phyloP scores from a whole-genome alignment of 2,888 invertebrate species.

The Entomobrya multifasciata region DNA sequence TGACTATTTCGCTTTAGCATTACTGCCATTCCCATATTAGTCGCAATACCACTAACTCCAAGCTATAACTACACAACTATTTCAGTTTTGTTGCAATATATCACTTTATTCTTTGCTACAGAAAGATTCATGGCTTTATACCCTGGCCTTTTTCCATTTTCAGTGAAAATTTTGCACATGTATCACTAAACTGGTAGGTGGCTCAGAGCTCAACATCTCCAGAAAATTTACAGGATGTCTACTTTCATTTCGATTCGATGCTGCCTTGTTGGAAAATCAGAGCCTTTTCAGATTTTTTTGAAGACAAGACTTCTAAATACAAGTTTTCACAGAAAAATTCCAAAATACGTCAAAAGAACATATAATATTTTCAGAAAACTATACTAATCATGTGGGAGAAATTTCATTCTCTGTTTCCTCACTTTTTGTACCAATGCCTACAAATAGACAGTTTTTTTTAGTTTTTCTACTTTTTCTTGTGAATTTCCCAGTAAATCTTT shows the following conservation, averaged over 20 bases:
- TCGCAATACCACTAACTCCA: no score
- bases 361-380: no score
- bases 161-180: conserved; percentile 7
- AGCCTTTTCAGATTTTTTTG: conserved; percentile 5
- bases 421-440: conserved; percentile 14
- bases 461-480: conserved; percentile 3
- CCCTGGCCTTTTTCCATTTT: neutral
- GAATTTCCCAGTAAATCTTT: conserved; percentile 2
- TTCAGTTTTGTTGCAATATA: conserved; percentile 47
- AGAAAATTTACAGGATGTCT: neutral
- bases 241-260: neutral
- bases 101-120: conserved; percentile 47
- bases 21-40: no score
- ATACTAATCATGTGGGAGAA: neutral
- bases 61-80: conserved; percentile 31
- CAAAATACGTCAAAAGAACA: no score
- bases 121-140: conserved; percentile 27
- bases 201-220: neutral
- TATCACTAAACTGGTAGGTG: neutral
- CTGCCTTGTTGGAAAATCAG: neutral
- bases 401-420: no score
- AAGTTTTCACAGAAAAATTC: no score
- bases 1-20: neutral
- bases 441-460: neutral
- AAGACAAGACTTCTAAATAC: no score